phyloP scores from a whole-genome alignment of 2,888 invertebrate species.

The Xanthia togata region DNA sequence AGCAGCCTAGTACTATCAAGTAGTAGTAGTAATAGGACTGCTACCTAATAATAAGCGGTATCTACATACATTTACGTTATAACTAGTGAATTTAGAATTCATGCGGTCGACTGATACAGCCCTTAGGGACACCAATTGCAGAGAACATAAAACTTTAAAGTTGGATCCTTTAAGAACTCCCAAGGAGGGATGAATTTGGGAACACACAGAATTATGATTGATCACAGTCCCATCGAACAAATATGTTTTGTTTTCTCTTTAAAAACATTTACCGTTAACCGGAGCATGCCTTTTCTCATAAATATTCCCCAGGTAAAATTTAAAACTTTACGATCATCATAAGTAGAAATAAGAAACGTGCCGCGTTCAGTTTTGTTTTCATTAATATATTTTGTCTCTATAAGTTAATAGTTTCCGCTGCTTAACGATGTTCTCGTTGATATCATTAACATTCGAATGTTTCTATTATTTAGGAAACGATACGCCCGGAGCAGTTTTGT shows the following conservation, averaged over 20 bases:
- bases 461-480: constrained; percentile 66
- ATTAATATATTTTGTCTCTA: constrained; percentile 68
- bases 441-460: constrained; percentile 69
- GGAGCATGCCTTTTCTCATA: constrained; percentile 52
- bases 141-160: background rate
- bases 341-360: constrained; percentile 49
- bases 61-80: background rate
- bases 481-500: constrained; percentile 50
- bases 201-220: constrained; percentile 20
- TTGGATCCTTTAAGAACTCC: background rate
- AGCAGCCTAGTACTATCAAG: background rate
- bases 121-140: background rate
- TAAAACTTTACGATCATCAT: constrained; percentile 60
- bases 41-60: background rate
- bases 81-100: background rate
- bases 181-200: constrained; percentile 9
- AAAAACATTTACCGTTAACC: constrained; percentile 27
- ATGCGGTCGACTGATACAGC: background rate
- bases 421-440: constrained; percentile 61
- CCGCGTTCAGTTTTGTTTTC: constrained; percentile 63
- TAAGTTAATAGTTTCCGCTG: constrained; percentile 67
- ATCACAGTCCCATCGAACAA: constrained; percentile 11
- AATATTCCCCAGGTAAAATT: constrained; percentile 58
- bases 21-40: constrained; percentile 2
- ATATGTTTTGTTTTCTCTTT: constrained; percentile 28